Conservation (phyloP, 2,113 vertebrate genomes). For the Notarius lentiginosus region DNA sequence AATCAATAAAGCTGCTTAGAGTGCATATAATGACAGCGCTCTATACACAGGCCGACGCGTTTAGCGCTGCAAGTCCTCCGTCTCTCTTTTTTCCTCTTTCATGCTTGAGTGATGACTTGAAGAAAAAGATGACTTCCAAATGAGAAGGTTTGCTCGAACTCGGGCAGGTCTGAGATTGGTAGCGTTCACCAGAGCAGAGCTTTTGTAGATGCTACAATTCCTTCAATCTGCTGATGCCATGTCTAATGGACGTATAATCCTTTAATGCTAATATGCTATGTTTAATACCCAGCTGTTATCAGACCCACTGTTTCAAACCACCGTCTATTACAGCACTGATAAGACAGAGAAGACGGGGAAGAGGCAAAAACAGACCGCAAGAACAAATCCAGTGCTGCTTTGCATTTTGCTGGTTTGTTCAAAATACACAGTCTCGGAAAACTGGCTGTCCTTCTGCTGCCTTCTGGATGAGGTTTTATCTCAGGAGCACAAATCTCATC, state of each 20-base stretch:
- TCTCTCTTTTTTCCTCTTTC: not conserved
- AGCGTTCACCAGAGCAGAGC: constrained; percentile 16
- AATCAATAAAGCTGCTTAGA: not conserved
- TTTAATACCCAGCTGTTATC: not conserved
- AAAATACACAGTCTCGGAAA: not conserved
- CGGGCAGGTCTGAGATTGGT: not conserved
- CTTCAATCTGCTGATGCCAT: too few relatives aligned
- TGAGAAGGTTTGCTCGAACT: constrained; percentile 31
- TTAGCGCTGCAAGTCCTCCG: not conserved
- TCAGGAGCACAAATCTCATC: not conserved
- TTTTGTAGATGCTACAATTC: not conserved
- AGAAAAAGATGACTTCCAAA: not conserved
- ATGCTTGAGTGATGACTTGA: not conserved
- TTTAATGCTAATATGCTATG: not conserved
- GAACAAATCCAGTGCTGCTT: not conserved
- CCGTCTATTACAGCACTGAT: not conserved
- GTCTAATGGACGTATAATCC: constrained; percentile 9
- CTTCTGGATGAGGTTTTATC: not conserved
- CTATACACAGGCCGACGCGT: not conserved
- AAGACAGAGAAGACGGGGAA: not conserved
- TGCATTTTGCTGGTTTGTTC: not conserved
- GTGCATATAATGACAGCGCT: not conserved
- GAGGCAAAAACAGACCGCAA: not conserved
- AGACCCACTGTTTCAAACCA: not conserved
- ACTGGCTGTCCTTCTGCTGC: not conserved